Conservation (phyloP, 2,113 vertebrate genomes). For the Dicrurus megarhynchus region DNA sequence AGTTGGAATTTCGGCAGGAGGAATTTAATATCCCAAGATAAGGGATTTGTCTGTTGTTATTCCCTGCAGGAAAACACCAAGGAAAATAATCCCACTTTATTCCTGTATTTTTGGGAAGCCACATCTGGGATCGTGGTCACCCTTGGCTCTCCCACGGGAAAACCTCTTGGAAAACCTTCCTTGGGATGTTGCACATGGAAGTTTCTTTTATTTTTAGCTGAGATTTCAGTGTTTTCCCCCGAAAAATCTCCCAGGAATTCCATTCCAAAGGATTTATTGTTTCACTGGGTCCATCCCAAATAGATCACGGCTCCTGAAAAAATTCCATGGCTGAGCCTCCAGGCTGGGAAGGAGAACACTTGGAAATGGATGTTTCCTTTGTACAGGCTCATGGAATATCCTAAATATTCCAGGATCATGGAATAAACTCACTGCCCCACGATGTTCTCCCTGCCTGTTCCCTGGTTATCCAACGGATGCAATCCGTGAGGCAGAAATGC, state of each 20-base stretch:
- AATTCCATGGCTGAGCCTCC: neutral
- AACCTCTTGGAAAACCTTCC: neutral
- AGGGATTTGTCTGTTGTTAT: neutral
- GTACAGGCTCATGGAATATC: neutral
- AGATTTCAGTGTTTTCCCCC: neutral
- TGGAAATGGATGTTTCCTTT: neutral
- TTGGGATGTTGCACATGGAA: neutral
- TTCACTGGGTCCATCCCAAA: neutral
- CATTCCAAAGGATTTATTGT: neutral
- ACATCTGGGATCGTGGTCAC: accelerated
- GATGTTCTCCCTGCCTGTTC: neutral
- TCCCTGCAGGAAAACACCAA: neutral
- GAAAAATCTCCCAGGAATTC: neutral
- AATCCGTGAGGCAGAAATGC: accelerated
- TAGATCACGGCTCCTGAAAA: neutral
- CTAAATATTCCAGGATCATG: accelerated
- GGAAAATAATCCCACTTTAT: neutral
- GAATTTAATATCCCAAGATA: neutral
- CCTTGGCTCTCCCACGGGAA: neutral
- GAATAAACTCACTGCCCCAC: neutral
- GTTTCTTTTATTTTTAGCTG: neutral
- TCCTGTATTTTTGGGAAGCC: neutral
- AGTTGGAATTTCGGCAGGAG: neutral
- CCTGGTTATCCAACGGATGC: neutral
- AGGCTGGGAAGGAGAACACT: neutral